Percentiles rank a stretch among this genome's conserved stretches.
Conservation (phyloP, 2,113 vertebrate genomes). For the Xiphophorus maculatus region DNA sequence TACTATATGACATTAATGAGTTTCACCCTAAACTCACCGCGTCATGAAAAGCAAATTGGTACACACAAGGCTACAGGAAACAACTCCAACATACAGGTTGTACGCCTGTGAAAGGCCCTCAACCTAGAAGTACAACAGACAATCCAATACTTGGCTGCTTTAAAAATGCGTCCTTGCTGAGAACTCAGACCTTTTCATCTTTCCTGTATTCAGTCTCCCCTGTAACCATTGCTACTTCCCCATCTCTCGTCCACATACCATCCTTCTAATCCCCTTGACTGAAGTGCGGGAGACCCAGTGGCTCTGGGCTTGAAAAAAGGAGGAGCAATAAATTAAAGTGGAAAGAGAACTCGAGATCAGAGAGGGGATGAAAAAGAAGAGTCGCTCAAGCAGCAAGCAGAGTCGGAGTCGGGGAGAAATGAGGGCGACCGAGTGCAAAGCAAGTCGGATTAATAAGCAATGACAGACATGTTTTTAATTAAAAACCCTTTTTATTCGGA, state of each 20-base stretch:
- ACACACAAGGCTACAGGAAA: background rate
- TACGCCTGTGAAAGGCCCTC: background rate
- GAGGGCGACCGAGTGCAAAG: constrained; percentile 26
- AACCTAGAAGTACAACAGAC: background rate
- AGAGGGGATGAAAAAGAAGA: constrained; percentile 38
- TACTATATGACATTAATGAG: background rate
- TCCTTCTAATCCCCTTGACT: constrained; percentile 61
- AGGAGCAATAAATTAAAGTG: constrained; percentile 56
- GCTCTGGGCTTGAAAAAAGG: constrained; percentile 42
- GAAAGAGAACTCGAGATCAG: constrained; percentile 39
- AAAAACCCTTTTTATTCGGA: constrained; percentile 59
- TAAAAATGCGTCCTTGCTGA: constrained; percentile 14
- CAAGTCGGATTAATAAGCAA: constrained; percentile 27
- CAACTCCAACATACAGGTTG: accelerated
- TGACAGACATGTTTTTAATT: constrained; percentile 6
- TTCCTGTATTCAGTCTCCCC: constrained; percentile 16
- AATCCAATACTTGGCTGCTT: background rate
- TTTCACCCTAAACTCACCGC: constrained; percentile 19
- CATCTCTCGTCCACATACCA: constrained; percentile 31
- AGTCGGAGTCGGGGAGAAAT: constrained; percentile 2
- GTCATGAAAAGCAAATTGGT: constrained; percentile 11
- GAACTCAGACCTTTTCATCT: constrained; percentile 31
- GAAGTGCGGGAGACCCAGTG: constrained; percentile 53
- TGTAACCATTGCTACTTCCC: constrained; percentile 5
- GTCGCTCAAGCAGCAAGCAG: constrained; percentile 38